Evolutionary conservation across 2,888 invertebrate genomes (phyloP).

Genomic region (Trachelus tabidus): DNA sequence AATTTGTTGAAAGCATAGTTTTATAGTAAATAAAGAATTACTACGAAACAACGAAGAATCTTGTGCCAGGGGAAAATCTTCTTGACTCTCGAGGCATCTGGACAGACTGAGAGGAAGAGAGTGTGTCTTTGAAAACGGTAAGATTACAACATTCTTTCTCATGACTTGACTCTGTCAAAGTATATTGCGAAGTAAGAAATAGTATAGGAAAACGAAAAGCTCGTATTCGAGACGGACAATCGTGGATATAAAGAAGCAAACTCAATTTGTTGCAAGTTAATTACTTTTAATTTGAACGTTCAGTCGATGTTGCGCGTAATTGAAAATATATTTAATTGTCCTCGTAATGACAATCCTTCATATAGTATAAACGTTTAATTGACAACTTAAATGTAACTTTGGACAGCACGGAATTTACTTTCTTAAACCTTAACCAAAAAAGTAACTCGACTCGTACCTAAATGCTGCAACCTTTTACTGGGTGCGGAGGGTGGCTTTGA

Average conservation of each 20-base stretch:
- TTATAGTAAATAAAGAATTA: constrained; percentile 61
- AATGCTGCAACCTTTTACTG: no score
- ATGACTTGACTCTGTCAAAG: background rate
- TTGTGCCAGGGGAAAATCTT: background rate
- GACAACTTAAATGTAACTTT: no score
- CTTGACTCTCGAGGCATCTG: background rate
- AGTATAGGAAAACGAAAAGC: background rate
- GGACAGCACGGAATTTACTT: no score
- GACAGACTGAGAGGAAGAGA: background rate
- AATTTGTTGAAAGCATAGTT: constrained; percentile 60
- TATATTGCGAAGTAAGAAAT: background rate
- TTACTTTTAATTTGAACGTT: background rate
- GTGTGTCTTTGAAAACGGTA: background rate
- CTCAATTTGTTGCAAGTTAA: background rate
- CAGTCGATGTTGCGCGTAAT: background rate
- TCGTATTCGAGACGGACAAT: background rate
- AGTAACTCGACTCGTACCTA: no score
- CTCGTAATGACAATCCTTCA: background rate
- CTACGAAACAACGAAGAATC: constrained; percentile 23
- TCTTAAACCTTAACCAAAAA: no score
- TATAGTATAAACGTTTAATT: no score
- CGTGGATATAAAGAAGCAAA: background rate
- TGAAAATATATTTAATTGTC: background rate
- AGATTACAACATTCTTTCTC: background rate
- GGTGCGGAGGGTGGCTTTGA: background rate